Conservation (phyloP, 2,888 invertebrate species). For the Horisme vitalbata region DNA sequence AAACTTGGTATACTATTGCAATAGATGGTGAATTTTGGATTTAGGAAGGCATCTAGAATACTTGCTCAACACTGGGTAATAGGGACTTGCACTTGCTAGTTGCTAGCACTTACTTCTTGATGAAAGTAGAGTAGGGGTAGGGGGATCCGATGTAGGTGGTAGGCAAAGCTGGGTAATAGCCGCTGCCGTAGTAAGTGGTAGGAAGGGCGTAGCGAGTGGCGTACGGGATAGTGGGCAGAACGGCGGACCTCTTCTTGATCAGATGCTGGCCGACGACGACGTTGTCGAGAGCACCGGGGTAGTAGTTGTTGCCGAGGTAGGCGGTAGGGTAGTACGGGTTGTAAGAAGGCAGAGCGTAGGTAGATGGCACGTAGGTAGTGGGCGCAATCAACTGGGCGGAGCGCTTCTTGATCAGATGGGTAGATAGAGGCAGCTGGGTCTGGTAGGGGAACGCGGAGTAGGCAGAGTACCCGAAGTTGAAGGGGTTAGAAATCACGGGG, state of each 20-base stretch:
- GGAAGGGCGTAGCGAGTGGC: slow-evolving; percentile 12
- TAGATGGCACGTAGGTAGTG: slow-evolving; percentile 29
- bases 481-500: slow-evolving; percentile 16
- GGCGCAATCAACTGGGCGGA: slow-evolving; percentile 39
- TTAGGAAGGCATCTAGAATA: slow-evolving; percentile 11
- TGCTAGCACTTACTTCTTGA: slow-evolving; percentile 32
- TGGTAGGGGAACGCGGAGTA: slow-evolving; percentile 16
- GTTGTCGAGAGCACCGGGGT: slow-evolving; percentile 9
- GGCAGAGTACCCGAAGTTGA: slow-evolving; percentile 5
- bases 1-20: slow-evolving; percentile 12
- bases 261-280: slow-evolving; percentile 19
- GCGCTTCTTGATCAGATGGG: slow-evolving; percentile 60
- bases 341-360: slow-evolving; percentile 20
- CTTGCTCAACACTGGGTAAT: slow-evolving; percentile 3
- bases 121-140: slow-evolving; percentile 29
- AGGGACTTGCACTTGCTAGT: slow-evolving; percentile 2
- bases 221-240: slow-evolving; percentile 18
- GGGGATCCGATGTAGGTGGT: slow-evolving; percentile 25
- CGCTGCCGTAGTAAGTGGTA: slow-evolving; percentile 22
- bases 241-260: slow-evolving; percentile 36
- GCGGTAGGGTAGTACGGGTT: slow-evolving; percentile 19
- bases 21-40: slow-evolving; percentile 23
- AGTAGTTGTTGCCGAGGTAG: slow-evolving; percentile 16
- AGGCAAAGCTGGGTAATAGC: slow-evolving; percentile 22
- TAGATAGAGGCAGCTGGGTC: slow-evolving; percentile 34